These are phyloP conservation scores for Medauroidea extradentata DNA, from an alignment of 1,140 invertebrate species.

Conservation along the genomic window DNA sequence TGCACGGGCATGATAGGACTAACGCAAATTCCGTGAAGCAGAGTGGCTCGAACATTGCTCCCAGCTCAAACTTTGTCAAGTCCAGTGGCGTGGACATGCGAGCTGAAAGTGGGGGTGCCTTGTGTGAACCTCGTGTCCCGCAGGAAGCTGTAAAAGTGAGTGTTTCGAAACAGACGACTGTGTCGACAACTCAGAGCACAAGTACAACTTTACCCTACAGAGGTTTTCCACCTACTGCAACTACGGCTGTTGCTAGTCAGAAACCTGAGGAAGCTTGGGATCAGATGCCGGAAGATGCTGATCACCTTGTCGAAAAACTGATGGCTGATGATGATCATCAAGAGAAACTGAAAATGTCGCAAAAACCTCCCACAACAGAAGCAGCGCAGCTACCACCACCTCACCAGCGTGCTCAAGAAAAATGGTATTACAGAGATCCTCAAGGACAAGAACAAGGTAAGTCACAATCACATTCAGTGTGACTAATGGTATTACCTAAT, in stretches of 20 bases:
- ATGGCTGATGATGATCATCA: slow-evolving; percentile 45
- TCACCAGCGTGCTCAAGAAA: slow-evolving; percentile 45
- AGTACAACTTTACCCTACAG: slow-evolving; percentile 27
- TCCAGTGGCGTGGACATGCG: neutral
- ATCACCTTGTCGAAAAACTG: slow-evolving; percentile 68
- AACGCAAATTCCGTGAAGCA: too few relatives aligned
- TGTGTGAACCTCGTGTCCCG: neutral
- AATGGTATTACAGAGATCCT: slow-evolving; percentile 83
- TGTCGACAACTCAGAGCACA: neutral
- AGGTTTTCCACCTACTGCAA: slow-evolving; percentile 10
- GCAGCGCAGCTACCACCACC: slow-evolving; percentile 22
- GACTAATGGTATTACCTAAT: neutral
- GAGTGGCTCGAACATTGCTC: too few relatives aligned
- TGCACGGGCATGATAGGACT: too few relatives aligned
- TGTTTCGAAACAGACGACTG: neutral
- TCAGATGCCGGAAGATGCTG: slow-evolving; percentile 63
- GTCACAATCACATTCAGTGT: neutral
- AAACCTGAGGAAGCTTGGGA: slow-evolving; percentile 51
- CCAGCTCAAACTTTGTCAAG: too few relatives aligned
- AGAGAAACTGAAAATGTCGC: neutral
- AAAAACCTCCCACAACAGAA: slow-evolving; percentile 29
- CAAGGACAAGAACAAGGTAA: slow-evolving; percentile 46
- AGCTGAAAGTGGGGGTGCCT: neutral
- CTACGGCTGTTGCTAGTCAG: neutral
- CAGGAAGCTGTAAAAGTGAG: neutral